A percentile compares a stretch with the other conserved stretches of the same genome.
These are phyloP conservation scores for Cotesia vestalis DNA, from an alignment of 1,140 invertebrate genomes.

Conservation along the genomic window DNA sequence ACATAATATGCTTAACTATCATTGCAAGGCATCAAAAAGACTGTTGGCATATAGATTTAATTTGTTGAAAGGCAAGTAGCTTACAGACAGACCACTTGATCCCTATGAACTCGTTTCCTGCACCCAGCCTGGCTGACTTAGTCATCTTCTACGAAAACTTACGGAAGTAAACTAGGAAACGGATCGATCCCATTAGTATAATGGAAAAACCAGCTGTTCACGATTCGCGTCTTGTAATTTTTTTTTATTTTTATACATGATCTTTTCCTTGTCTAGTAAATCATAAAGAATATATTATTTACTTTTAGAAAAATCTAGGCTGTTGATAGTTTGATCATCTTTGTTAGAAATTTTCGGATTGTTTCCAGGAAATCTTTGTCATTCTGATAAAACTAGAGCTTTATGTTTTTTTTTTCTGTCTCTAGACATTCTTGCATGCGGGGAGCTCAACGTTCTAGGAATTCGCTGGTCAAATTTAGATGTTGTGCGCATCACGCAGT, in stretches of 20 bases:
- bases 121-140: constrained; percentile 26
- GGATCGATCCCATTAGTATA: constrained; percentile 9
- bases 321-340: background rate
- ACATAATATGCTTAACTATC: background rate
- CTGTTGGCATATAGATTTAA: constrained; percentile 20
- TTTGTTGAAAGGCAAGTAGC: constrained; percentile 20
- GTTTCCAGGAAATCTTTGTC: background rate
- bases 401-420: background rate
- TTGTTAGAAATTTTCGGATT: constrained; percentile 1
- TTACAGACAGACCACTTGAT: constrained; percentile 29
- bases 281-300: no score
- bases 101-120: constrained; percentile 29
- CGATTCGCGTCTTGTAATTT: background rate
- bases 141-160: constrained; percentile 17
- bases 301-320: no score
- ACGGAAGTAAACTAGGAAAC: constrained; percentile 31
- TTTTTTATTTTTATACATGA: background rate
- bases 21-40: constrained; percentile 4
- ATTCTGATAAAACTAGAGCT: background rate
- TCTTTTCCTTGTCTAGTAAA: no score
- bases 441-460: background rate
- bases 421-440: background rate
- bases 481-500: background rate
- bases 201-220: constrained; percentile 26
- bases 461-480: constrained; percentile 25